Evolutionary conservation across 2,113 vertebrate genomes (phyloP), one percentile per base, ranked within the genome.

Genomic region (Prinia subflava): DNA sequence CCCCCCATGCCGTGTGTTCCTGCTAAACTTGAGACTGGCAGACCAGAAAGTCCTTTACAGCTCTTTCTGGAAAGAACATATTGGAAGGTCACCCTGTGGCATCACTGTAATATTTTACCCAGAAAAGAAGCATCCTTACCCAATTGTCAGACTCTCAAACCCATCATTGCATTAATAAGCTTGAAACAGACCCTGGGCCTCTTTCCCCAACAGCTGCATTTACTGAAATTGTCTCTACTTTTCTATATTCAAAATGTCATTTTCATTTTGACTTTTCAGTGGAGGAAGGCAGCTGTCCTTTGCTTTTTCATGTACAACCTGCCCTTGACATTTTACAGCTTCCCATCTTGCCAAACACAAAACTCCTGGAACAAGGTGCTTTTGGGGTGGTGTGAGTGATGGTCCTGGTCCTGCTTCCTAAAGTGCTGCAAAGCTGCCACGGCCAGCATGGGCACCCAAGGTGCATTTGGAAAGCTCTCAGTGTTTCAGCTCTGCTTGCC

Each of bases 1-100:
- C 10, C 30, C 47, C 25, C 30, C 0, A 0, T 65, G n/a, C 2
- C 0, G 1, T 57, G 30, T 64, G 67, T 42, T 59, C 78, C 55
- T 56, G 49, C 33, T 83, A 30, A 56, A 18, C 71, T 53, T 22
- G 13, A 75, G 49, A 27, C 21, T 33, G 30, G 14, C 53, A 49
- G 1, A 17, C 56, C 57, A 39, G 41, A 37, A 60, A 33, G 74
- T 59, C 50, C n/a, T 87, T 62, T 33, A 16, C 11, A 33, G 35
- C 62, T 59, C 39, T 16, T 47, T 63, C 52, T 41, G 44, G 24
- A 89, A 77, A 57, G 75, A 50, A 47, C 42, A 49, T 28, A 27
- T 68, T 79, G 82, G 81, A 91, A 76, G 50, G 65, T 75, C 60
- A 46, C n/a, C 53, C n/a, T 7, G 2, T 33, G 35, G 46, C 65